Conservation (phyloP, 2,113 vertebrate genomes). For the Erythrolamprus reginae region DNA sequence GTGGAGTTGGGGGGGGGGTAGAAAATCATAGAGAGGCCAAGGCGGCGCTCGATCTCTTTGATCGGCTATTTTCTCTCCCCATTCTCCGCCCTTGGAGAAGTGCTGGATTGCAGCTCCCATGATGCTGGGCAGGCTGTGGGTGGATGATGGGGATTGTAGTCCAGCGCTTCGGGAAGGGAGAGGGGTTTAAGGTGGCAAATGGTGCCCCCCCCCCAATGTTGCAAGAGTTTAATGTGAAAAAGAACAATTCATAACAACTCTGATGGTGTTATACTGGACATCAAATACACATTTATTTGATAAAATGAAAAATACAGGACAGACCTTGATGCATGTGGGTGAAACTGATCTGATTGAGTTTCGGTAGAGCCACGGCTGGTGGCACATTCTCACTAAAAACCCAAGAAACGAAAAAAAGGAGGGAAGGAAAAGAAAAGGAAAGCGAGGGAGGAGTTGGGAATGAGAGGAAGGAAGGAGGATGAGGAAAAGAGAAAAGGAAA, state of each 20-base stretch:
- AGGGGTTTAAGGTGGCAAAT: neutral
- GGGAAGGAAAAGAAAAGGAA: too few relatives aligned
- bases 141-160: neutral
- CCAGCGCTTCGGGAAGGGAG: neutral
- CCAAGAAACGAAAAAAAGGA: neutral
- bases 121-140: neutral
- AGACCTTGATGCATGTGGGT: neutral
- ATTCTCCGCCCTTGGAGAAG: neutral
- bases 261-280: neutral
- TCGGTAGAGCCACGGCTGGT: neutral
- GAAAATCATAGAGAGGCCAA: neutral
- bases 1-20: too few relatives aligned
- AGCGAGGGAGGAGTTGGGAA: too few relatives aligned
- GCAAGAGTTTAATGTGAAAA: neutral
- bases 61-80: too few relatives aligned
- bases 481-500: too few relatives aligned
- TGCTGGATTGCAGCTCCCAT: neutral
- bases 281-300: neutral
- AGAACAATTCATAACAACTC: neutral
- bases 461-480: too few relatives aligned
- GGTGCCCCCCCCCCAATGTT: neutral
- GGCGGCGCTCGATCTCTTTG: neutral
- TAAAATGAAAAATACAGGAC: neutral
- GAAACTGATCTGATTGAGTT: neutral
- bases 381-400: neutral